Conservation (phyloP, 2,888 invertebrate genomes). For the Resseliella maxima region DNA sequence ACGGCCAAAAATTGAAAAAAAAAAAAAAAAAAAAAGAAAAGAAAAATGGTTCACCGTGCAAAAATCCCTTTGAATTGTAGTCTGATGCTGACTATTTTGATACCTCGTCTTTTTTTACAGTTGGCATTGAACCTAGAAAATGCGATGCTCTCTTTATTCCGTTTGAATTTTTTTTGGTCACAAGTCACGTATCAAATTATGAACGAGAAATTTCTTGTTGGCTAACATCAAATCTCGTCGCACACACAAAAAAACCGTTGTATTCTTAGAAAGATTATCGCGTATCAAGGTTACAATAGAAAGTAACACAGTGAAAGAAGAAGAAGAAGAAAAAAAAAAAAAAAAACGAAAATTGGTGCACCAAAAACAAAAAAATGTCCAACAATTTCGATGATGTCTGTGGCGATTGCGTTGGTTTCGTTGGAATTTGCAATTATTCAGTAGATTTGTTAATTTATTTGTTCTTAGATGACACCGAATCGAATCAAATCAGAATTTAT, state of each 20-base stretch:
- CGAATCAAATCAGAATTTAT: neutral
- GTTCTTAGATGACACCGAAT: neutral
- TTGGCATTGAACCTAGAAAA: slow-evolving; percentile 18
- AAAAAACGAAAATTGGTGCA: too few relatives aligned
- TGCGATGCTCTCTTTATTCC: neutral
- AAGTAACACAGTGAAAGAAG: neutral
- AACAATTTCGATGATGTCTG: too few relatives aligned
- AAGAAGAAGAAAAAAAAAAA: neutral
- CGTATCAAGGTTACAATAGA: neutral
- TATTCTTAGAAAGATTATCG: neutral
- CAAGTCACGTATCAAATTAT: neutral
- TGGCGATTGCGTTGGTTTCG: too few relatives aligned
- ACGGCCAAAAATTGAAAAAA: neutral
- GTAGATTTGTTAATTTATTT: neutral
- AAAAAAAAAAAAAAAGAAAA: neutral
- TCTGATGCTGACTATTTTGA: neutral
- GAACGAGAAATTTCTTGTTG: neutral
- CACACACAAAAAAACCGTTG: neutral
- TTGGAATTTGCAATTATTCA: neutral
- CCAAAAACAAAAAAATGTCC: too few relatives aligned
- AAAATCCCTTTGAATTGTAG: neutral
- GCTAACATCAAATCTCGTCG: neutral
- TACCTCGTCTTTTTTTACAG: neutral
- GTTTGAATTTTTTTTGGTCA: neutral
- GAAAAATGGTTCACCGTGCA: neutral